phyloP scores from a whole-genome alignment of 2,113 vertebrate genomes.

The Vimba vimba region DNA sequence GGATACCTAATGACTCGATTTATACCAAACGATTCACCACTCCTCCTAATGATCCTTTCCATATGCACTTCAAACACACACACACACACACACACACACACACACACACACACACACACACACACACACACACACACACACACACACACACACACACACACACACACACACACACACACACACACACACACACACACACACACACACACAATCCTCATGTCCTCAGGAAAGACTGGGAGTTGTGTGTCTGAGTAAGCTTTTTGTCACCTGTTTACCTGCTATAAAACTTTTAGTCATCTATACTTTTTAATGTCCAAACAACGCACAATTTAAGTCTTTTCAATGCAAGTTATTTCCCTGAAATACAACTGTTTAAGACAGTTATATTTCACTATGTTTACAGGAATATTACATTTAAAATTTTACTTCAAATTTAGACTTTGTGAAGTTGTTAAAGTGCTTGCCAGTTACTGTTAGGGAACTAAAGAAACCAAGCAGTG shows the following conservation, averaged over 20 bases:
- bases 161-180: slow-evolving; percentile 48
- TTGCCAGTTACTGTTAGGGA: background rate
- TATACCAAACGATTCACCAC: slow-evolving; percentile 84
- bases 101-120: background rate
- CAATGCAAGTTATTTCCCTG: background rate
- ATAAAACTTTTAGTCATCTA: background rate
- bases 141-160: slow-evolving; percentile 59
- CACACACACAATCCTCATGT: slow-evolving; percentile 12
- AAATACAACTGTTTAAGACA: background rate
- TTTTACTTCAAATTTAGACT: background rate
- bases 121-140: background rate
- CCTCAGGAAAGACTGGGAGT: background rate
- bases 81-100: slow-evolving; percentile 48
- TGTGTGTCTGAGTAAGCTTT: slow-evolving; percentile 19
- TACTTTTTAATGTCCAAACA: background rate
- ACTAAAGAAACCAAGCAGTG: background rate
- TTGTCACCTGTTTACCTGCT: slow-evolving; percentile 6
- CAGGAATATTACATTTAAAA: background rate
- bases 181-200: background rate
- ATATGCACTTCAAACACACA: slow-evolving; percentile 84
- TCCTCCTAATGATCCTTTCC: slow-evolving; percentile 91
- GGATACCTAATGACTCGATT: slow-evolving; percentile 99
- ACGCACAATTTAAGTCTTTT: background rate
- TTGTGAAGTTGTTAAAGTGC: background rate
- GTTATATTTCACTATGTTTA: background rate